Evolutionary conservation across 2,113 vertebrate species (phyloP), one percentile per base, ranked within the genome.

Genomic region (Albula glossodonta): DNA sequence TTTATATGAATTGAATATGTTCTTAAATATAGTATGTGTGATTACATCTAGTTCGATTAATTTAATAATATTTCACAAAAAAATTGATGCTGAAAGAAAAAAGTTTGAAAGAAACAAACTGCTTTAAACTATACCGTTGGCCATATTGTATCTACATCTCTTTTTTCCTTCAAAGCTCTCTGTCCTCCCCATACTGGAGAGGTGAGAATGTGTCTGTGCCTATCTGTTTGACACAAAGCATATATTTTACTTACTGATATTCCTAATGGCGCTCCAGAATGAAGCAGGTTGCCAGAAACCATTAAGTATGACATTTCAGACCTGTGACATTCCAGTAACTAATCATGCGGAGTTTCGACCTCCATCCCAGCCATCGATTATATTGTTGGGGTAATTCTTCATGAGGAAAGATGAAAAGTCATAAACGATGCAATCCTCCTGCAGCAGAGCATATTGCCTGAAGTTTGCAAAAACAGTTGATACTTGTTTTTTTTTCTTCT

Each of bases 351-450:
- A 81, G 22, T 53, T n/a, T 53, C 50, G 15, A 81, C 80, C 51
- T 81, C 50, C 12, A 53, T 81, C 10, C 25, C 51, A 52, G n/a
- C 22, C 53, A 81, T 81, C 80, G 53, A n/a, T 81, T 81, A 60
- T 83, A 7, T 83, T 83, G 81, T 60, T 60, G 56, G 81, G 70
- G 56, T 5, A 41, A 57, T 83, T 83, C 50, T 6, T 83, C 5
- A 63, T 83, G 25, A 83, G 25, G 19, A 17, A 11, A 12, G 11
- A 83, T 17, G 19, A 17, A 25, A 11, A 57, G n/a, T 83, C 56
- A 83, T 83, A 60, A 83, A 57, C 60, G 51, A 83, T 83, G 15
- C 48, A 80, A 50, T 19, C 17, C 51, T 81, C 25, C 19, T 81
- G 5, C 81, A 83, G 10, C 41, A 51, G 25, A 56, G 25, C 81